Conservation (phyloP, 2,888 invertebrate species). For the Orgyia antiqua region DNA sequence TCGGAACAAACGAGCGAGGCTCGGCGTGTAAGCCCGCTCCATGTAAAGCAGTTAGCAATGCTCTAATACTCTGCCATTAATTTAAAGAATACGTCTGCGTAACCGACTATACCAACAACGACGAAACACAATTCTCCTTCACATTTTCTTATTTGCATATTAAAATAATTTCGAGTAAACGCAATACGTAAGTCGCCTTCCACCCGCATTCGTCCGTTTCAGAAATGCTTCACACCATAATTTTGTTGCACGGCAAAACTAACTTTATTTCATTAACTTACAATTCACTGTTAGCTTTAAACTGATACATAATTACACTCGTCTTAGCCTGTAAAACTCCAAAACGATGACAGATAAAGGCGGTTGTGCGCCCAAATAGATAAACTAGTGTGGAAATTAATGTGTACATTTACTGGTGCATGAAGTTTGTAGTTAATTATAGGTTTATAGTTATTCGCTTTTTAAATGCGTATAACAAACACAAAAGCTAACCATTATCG, state of each 20-base stretch:
- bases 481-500: constrained; percentile 72
- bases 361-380: constrained; percentile 76
- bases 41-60: constrained; percentile 76
- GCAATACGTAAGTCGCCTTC: constrained; percentile 72
- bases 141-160: constrained; percentile 78
- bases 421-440: constrained; percentile 77
- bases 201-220: constrained; percentile 36
- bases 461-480: constrained; percentile 66
- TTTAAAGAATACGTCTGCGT: constrained; percentile 77
- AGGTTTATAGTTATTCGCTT: constrained; percentile 72
- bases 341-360: constrained; percentile 77
- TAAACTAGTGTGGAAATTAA: constrained; percentile 79
- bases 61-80: constrained; percentile 75
- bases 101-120: constrained; percentile 69
- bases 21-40: constrained; percentile 65
- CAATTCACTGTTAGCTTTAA: constrained; percentile 35
- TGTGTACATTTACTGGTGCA: constrained; percentile 79
- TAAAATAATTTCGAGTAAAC: constrained; percentile 77
- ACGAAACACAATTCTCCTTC: constrained; percentile 73
- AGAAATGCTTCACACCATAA: constrained; percentile 40
- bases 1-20: constrained; percentile 68
- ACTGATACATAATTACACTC: constrained; percentile 40
- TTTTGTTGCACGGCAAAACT: constrained; percentile 35
- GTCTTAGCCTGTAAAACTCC: constrained; percentile 44
- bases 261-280: constrained; percentile 38